Base-by-base conservation (phyloP, 1,140 invertebrate species). In the Fragariocoptes setiger region DNA sequence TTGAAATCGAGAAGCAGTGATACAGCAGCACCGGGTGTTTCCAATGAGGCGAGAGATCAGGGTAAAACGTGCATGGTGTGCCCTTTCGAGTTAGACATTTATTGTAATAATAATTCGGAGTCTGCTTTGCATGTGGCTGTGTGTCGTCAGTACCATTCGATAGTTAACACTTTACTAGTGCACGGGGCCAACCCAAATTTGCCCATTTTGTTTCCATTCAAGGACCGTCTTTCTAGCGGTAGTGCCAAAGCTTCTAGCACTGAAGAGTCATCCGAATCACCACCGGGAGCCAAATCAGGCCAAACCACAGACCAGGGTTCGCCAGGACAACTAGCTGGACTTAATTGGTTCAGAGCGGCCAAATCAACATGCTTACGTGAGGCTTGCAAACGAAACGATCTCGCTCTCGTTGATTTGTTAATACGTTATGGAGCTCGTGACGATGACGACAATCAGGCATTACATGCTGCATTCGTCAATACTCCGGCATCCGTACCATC, bases 361-460 rank as follows among this genome's bases (percentile, higher is more conserved):
- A 19, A 13, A 8, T 40, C 12, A 16, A 40, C 13, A 4, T 15
- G 19, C 19, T 43, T 46, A 15, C 14, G 17, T 1, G 70, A 76
- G 59, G 76, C 77, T 15, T 74, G 71, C 49, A 62, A 62, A 44
- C 67, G 69, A 45, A 56, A 67, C 19, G 68, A 71, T 37, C 54
- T 65, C 37, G 64, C 65, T 37, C 64, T 71, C 47, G 59, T 71
- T 8, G 71, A 77, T 47, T 54, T 82, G 21, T 54, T 94, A n/a
- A 55, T 94, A 5, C 69, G 71, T 47, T 62, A 73, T 51, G 77
- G 78, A n/a, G 82, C 83, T 2, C 61, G 70, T 13, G 88, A 94
- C 59, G 71, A 78, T 38, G 72, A 80, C 18, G 45, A 43, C n/a
- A 31, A 31, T 31, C n/a, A 70, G 46, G 82, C 82, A 12, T 59